Evolutionary conservation across 2,888 invertebrate species (phyloP).

Genomic region (Aromia moschata): DNA sequence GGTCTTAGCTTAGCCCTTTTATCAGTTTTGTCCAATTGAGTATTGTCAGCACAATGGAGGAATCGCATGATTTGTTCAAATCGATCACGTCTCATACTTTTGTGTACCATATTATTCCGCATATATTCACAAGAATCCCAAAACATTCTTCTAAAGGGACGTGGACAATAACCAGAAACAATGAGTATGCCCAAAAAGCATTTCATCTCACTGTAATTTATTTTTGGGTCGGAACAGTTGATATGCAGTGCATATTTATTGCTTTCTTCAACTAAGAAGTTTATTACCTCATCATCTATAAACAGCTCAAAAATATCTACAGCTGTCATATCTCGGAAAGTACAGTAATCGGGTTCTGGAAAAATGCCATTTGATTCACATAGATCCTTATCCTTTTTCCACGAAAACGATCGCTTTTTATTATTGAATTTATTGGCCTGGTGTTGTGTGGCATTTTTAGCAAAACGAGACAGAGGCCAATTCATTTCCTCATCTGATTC

Average conservation of each 20-base stretch:
- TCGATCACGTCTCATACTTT: conserved; percentile 41
- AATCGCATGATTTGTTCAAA: conserved; percentile 43
- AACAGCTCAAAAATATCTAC: no score
- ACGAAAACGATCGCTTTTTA: no score
- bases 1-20: conserved; percentile 47
- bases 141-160: conserved; percentile 36
- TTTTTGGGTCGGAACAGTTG: conserved; percentile 21
- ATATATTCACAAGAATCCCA: conserved; percentile 41
- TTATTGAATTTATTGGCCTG: no score
- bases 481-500: no score
- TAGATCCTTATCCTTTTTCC: no score
- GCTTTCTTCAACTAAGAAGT: no score
- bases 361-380: no score
- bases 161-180: conserved; percentile 38
- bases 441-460: no score
- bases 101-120: conserved; percentile 30
- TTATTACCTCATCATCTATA: no score
- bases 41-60: conserved; percentile 46
- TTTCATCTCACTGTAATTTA: conserved; percentile 34
- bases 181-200: conserved; percentile 34
- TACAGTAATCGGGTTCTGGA: no score
- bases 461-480: no score
- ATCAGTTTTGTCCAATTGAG: conserved; percentile 36
- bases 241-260: conserved; percentile 27
- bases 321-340: no score